phyloP scores from a whole-genome alignment of 2,113 vertebrate species.

The Mesembrinibis cayennensis region DNA sequence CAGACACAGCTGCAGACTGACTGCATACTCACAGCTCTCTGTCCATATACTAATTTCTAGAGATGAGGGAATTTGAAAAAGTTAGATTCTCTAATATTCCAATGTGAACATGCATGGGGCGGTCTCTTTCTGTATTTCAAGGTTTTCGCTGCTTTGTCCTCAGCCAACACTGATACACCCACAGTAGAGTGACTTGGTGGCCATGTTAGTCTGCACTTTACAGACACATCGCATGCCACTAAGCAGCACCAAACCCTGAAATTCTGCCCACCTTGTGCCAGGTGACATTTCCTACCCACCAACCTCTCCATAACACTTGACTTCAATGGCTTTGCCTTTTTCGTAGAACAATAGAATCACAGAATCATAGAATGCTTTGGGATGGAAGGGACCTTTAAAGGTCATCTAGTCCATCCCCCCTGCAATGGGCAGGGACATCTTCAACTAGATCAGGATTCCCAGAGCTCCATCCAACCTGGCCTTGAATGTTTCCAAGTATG shows the following conservation, averaged over 20 bases:
- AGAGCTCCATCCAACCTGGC: no score
- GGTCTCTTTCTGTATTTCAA: neutral
- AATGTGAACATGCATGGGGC: fast-evolving
- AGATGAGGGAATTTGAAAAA: neutral
- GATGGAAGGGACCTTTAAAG: no score
- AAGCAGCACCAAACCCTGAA: neutral
- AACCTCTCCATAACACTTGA: neutral
- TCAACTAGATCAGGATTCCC: no score
- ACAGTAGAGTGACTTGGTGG: neutral
- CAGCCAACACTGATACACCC: neutral
- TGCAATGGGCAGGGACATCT: no score
- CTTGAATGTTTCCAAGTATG: no score
- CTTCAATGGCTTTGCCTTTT: neutral
- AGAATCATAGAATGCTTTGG: no score
- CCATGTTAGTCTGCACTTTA: neutral
- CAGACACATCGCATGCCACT: neutral
- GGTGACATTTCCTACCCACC: neutral
- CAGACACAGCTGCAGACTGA: neutral
- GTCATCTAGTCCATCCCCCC: no score
- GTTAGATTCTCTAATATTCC: neutral
- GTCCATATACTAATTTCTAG: neutral
- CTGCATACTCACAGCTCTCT: neutral
- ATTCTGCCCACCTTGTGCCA: neutral
- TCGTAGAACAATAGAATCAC: no score
- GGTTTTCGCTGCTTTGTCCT: neutral